Conservation (phyloP, 2,888 invertebrate genomes). For the Leistus spinibarbis region DNA sequence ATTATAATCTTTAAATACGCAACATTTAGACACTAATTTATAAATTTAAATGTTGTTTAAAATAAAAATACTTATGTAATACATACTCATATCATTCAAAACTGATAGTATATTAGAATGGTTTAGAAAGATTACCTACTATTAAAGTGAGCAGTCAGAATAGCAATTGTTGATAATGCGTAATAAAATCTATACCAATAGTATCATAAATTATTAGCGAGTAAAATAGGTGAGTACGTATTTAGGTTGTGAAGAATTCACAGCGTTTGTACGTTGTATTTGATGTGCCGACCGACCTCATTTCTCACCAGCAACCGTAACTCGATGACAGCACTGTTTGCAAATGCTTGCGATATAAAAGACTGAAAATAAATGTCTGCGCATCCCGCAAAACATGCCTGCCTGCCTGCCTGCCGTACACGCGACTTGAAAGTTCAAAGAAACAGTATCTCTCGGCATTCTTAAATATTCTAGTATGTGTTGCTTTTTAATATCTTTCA, state of each 20-base stretch:
- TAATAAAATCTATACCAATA: not conserved
- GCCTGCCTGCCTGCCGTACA: too few relatives aligned
- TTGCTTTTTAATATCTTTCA: not conserved
- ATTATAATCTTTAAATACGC: too few relatives aligned
- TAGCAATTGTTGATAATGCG: not conserved
- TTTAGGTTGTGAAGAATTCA: not conserved
- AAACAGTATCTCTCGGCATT: not conserved
- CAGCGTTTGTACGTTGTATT: constrained; percentile 1
- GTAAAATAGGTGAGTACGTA: not conserved
- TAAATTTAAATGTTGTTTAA: too few relatives aligned
- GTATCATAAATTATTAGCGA: not conserved
- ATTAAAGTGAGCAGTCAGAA: not conserved
- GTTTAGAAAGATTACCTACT: not conserved
- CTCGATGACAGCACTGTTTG: constrained; percentile 25
- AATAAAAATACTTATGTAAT: not conserved
- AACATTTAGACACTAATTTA: too few relatives aligned
- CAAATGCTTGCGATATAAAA: constrained; percentile 32
- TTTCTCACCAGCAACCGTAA: constrained; percentile 19
- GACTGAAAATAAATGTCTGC: constrained; percentile 31
- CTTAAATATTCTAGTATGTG: not conserved
- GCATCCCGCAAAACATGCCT: constrained; percentile 16
- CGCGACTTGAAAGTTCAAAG: constrained; percentile 32
- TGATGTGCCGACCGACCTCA: constrained; percentile 19
- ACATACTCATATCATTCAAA: not conserved
- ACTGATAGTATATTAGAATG: not conserved